Evolutionary conservation across 2,888 invertebrate genomes (phyloP), one percentile per base, ranked within the genome.

Genomic region (Melinaea marsaeus): DNA sequence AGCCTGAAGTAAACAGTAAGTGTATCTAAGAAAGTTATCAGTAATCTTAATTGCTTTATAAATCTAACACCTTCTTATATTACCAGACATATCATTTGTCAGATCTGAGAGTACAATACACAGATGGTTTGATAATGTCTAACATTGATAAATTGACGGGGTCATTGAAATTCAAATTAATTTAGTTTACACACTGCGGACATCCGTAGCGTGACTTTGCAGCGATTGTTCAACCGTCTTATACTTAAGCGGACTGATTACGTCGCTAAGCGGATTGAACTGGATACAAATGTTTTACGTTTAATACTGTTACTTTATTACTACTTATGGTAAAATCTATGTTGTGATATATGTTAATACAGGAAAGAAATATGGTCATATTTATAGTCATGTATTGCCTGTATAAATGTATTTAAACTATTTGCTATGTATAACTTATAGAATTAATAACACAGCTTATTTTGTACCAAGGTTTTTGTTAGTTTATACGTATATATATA

Each of bases 121-220:
- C 32, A 51, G 51, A 51, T 51, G 32, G 51, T 51, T 51, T 32
- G 51, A 51, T 32, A 51, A 42, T 11, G 3, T 37, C 37, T 13
- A 22, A 11, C 22, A 59, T 48, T 54, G 37, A 22, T 32, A 6
- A 35, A 54, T 48, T 32, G 46, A 9, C 4, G 46, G 46, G 32
- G 32, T 61, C 59, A 57, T 57, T 64, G 59, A 64, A 66, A 66
- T 62, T 64, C 55, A 64, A 60, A 57, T 57, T 60, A 60, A 59
- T 62, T 64, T 51, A 66, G 59, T 32, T 57, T 57, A 46, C 57
- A 57, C 51, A 55, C 47, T 62, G 11, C 55, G 66, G 64, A 66
- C 42, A 34, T 54, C 55, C 34, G 57, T 66, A 46, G 55, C 61
- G 64, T 64, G 61, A 59, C 57, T 47, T 57, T 55, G 54, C 34